Evolutionary conservation across 2,797 vertebrate genomes (phyloP).

Genomic region (Petrocephalus schoutedeni): DNA sequence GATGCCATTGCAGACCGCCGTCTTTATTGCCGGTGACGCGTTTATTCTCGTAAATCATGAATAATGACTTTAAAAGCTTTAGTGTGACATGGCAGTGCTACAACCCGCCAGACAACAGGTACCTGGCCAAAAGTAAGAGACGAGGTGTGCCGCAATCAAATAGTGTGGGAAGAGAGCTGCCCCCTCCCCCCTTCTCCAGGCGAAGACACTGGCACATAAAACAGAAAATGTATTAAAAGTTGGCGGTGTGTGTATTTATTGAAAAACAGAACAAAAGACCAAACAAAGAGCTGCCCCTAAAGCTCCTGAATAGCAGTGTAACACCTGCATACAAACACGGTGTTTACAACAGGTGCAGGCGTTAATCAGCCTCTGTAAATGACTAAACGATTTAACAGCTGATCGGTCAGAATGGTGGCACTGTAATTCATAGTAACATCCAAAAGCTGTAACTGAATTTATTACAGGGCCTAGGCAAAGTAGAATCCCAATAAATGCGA

Average conservation of each 20-base stretch:
- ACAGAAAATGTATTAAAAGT: slow-evolving; percentile 10
- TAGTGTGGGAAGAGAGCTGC: not conserved
- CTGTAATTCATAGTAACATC: not conserved
- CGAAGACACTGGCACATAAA: not conserved
- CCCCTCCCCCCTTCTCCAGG: not conserved
- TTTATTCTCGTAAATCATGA: not conserved
- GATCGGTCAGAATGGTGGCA: not conserved
- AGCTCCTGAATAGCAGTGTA: not conserved
- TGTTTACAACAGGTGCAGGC: not conserved
- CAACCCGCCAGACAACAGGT: not conserved
- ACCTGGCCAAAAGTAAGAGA: not conserved
- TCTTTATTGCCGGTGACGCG: not conserved
- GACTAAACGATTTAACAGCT: slow-evolving; percentile 9
- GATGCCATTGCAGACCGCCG: not conserved
- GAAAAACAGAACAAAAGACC: not conserved
- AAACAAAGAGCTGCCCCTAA: not conserved
- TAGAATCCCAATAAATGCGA: not conserved
- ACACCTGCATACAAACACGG: not conserved
- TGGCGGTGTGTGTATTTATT: not conserved
- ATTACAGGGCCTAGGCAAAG: not conserved
- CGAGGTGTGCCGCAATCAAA: not conserved
- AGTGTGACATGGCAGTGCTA: not conserved
- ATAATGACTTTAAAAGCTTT: not conserved
- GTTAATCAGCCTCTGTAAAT: not conserved
- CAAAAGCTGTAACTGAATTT: not conserved